A percentile compares a stretch with the other conserved stretches of the same genome.
phyloP scores from a whole-genome alignment of 2,888 invertebrate species.

The Omphaloscelis lunosa region DNA sequence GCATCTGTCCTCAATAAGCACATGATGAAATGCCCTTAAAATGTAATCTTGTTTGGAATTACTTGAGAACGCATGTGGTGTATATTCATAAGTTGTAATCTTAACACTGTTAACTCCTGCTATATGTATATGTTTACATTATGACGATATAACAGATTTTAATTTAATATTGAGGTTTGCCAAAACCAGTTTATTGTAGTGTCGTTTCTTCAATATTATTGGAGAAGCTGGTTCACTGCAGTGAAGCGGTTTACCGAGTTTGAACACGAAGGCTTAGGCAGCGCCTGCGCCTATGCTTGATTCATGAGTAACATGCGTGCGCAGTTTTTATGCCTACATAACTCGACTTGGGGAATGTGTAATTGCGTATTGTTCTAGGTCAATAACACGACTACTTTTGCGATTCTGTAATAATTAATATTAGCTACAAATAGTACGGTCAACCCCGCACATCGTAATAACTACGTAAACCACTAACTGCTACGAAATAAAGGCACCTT shows the following conservation, averaged over 20 bases:
- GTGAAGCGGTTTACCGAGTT: conserved; percentile 15
- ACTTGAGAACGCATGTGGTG: conserved; percentile 22
- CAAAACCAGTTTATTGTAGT: conserved; percentile 16
- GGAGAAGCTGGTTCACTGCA: conserved; percentile 6
- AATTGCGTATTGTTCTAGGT: conserved; percentile 69
- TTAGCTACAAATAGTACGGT: conserved; percentile 23
- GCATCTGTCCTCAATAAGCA: conserved; percentile 57
- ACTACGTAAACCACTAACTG: conserved; percentile 7
- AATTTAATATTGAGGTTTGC: not conserved
- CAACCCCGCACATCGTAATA: not conserved
- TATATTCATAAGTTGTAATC: conserved; percentile 21
- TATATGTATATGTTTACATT: not conserved
- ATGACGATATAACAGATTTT: not conserved
- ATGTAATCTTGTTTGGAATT: conserved; percentile 44
- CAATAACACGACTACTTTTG: conserved; percentile 55
- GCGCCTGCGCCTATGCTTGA: conserved; percentile 40
- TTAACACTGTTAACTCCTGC: not conserved
- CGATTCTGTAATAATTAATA: conserved; percentile 34
- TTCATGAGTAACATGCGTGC: conserved; percentile 61
- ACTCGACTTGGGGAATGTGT: conserved; percentile 59
- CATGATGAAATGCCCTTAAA: conserved; percentile 45
- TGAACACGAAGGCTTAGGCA: conserved; percentile 37
- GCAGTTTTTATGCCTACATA: conserved; percentile 55
- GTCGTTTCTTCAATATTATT: conserved; percentile 25
- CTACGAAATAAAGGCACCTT: conserved; percentile 2